Percentiles rank a stretch among this genome's conserved stretches.
Evolutionary conservation across 2,797 vertebrate genomes (phyloP).

Genomic region (Craterocephalus amniculus): DNA sequence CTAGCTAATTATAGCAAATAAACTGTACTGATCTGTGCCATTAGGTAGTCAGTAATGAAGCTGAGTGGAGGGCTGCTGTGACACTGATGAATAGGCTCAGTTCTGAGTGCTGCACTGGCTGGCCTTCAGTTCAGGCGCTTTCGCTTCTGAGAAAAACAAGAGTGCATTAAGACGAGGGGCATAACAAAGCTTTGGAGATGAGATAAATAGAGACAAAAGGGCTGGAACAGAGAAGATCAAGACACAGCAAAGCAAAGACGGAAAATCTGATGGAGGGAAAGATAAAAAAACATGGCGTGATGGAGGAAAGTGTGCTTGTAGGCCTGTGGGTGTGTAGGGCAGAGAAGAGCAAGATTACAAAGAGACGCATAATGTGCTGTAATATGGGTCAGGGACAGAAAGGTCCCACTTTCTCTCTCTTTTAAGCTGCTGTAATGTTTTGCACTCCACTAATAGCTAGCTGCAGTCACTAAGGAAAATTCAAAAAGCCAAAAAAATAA

Average conservation of each 20-base stretch:
- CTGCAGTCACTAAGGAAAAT: slow-evolving; percentile 61
- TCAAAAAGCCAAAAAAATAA: slow-evolving; percentile 52
- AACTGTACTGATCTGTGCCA: slow-evolving; percentile 81
- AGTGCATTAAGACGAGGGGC: slow-evolving; percentile 61
- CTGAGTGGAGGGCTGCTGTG: slow-evolving; percentile 68
- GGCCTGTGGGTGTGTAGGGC: slow-evolving; percentile 40
- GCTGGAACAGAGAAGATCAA: slow-evolving; percentile 32
- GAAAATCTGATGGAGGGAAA: slow-evolving; percentile 13
- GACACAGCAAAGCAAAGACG: slow-evolving; percentile 20
- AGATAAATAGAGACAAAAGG: slow-evolving; percentile 64
- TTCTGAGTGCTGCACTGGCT: slow-evolving; percentile 59
- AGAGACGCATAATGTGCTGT: slow-evolving; percentile 60
- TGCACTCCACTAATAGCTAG: slow-evolving; percentile 51
- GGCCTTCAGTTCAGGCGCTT: slow-evolving; percentile 64
- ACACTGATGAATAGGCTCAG: slow-evolving; percentile 74
- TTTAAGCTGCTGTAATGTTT: slow-evolving; percentile 49
- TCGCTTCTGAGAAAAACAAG: slow-evolving; percentile 55
- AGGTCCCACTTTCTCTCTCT: slow-evolving; percentile 27
- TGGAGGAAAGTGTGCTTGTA: slow-evolving; percentile 26
- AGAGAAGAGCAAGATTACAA: slow-evolving; percentile 30
- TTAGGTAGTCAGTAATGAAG: slow-evolving; percentile 79
- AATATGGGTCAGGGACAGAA: slow-evolving; percentile 65
- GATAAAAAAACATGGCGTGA: slow-evolving; percentile 18
- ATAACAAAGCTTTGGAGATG: slow-evolving; percentile 63
- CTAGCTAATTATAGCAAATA: slow-evolving; percentile 81